phyloP scores from a whole-genome alignment of 2,113 vertebrate genomes.

The Sorex fumeus region DNA sequence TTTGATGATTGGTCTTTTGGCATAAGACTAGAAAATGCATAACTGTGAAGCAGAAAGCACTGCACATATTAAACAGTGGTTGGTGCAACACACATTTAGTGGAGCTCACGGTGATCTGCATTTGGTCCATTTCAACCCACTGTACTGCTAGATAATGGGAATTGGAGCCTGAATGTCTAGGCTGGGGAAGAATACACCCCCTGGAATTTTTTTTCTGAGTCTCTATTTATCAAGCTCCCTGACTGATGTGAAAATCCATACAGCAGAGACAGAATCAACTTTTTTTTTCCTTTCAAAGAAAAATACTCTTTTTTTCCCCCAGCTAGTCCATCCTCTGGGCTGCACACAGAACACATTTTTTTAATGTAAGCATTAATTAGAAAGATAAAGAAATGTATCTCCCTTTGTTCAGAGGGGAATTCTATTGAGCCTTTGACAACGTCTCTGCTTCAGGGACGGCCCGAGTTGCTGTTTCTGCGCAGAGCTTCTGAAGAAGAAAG shows the following conservation, averaged over 20 bases:
- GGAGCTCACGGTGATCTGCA: constrained; percentile 75
- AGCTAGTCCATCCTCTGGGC: constrained; percentile 74
- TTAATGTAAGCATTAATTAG: constrained; percentile 88
- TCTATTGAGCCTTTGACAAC: constrained; percentile 84
- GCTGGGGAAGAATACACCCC: constrained; percentile 62
- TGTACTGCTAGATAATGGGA: constrained; percentile 75
- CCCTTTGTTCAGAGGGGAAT: constrained; percentile 83
- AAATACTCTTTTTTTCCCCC: constrained; percentile 77
- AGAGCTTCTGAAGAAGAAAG: constrained; percentile 82
- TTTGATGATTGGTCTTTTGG: constrained; percentile 84
- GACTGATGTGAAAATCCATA: constrained; percentile 83
- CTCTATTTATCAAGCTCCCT: constrained; percentile 78
- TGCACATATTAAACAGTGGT: constrained; percentile 80
- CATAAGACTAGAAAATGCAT: constrained; percentile 76
- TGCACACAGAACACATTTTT: constrained; percentile 72
- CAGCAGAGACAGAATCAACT: constrained; percentile 62
- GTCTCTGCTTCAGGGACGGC: constrained; percentile 84
- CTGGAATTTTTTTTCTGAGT: constrained; percentile 59
- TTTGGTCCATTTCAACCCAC: constrained; percentile 76
- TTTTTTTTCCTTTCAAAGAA: constrained; percentile 69
- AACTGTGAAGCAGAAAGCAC: constrained; percentile 79
- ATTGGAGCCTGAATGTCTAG: constrained; percentile 73
- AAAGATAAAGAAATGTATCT: constrained; percentile 85
- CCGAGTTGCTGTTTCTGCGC: constrained; percentile 73
- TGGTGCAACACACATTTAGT: constrained; percentile 60